Percentiles rank a stretch among this genome's conserved stretches.
phyloP scores from a whole-genome alignment of 2,888 invertebrate genomes.

The Drosophila stalkeri region DNA sequence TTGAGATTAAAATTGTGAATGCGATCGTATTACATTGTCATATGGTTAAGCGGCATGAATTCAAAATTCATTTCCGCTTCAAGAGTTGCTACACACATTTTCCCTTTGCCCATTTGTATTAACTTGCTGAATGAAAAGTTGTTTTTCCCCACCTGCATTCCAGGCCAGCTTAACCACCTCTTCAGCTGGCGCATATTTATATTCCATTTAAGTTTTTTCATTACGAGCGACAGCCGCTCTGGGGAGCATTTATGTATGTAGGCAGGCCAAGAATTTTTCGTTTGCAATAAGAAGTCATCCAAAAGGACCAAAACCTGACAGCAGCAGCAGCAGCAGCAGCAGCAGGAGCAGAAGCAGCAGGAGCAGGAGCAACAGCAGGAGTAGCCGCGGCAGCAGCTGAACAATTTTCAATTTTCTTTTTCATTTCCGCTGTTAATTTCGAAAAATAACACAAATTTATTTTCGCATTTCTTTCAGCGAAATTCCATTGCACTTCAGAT shows the following conservation, averaged over 20 bases:
- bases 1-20: conserved; percentile 40
- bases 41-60: conserved; percentile 1
- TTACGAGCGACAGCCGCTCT: conserved; percentile 47
- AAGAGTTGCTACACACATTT: background rate
- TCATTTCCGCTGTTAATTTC: conserved; percentile 80
- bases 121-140: conserved; percentile 22
- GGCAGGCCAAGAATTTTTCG: conserved; percentile 55
- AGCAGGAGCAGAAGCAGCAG: conserved; percentile 1
- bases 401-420: conserved; percentile 74
- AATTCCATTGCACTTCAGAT: conserved; percentile 33
- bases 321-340: background rate
- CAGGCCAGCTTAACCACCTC: conserved; percentile 1
- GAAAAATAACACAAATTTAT: conserved; percentile 79
- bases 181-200: conserved; percentile 50
- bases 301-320: background rate
- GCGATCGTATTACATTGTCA: conserved; percentile 28
- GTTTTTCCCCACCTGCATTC: conserved; percentile 3
- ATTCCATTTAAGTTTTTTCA: conserved; percentile 78
- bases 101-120: conserved; percentile 1
- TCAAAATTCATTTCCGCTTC: conserved; percentile 2
- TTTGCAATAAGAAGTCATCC: conserved; percentile 34
- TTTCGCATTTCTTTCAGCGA: conserved; percentile 46
- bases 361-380: background rate
- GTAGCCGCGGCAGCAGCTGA: background rate
- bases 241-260: conserved; percentile 22